A percentile compares a stretch with the other conserved stretches of the same genome.
phyloP scores from a whole-genome alignment of 2,797 vertebrate species.

The Liparis tanakae region DNA sequence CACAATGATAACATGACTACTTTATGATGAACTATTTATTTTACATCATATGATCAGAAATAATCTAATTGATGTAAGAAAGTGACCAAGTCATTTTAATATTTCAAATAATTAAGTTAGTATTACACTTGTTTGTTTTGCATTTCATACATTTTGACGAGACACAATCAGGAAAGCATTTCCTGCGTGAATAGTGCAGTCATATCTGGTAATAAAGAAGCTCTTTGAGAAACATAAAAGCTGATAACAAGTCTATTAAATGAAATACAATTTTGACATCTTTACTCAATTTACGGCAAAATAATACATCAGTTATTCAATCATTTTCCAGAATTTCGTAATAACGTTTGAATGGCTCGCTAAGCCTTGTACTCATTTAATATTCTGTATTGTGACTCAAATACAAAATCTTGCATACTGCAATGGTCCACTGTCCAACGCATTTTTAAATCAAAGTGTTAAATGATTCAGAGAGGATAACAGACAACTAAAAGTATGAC shows the following conservation, averaged over 20 bases:
- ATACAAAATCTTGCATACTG: constrained; percentile 13
- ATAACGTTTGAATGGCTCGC: not conserved
- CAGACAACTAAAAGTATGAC: constrained; percentile 31
- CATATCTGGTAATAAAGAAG: not conserved
- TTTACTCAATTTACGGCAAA: not conserved
- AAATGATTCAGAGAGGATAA: constrained; percentile 16
- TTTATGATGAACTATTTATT: not conserved
- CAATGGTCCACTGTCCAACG: not conserved
- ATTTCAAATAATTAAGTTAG: not conserved
- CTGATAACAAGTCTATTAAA: constrained; percentile 5
- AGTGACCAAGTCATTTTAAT: not conserved
- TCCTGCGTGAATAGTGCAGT: not conserved
- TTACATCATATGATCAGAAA: not conserved
- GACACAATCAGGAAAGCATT: not conserved
- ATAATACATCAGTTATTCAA: constrained; percentile 1
- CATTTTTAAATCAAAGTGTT: constrained; percentile 13
- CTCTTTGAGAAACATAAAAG: constrained; percentile 6
- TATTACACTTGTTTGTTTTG: not conserved
- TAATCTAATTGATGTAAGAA: not conserved
- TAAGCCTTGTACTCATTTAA: not conserved
- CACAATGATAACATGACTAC: not conserved
- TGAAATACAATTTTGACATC: constrained; percentile 19
- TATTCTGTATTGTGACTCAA: constrained; percentile 7
- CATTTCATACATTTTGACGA: not conserved
- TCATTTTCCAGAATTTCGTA: constrained; percentile 28